Percentiles rank a stretch among this genome's conserved stretches.
These are phyloP conservation scores for Palloptera scutellata DNA, from an alignment of 2,888 invertebrate genomes.

Conservation along the genomic window DNA sequence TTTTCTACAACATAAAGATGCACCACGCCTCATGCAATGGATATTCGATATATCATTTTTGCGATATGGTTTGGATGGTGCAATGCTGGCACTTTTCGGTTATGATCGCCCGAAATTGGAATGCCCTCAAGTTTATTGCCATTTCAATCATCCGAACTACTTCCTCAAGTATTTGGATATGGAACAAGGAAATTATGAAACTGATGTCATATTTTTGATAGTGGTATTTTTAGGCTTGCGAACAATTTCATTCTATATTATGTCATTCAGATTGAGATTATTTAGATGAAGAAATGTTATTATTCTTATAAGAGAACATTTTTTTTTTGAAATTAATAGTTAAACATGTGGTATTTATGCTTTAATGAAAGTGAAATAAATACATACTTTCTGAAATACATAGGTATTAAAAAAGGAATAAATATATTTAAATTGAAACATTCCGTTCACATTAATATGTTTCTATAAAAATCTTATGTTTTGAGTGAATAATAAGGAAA, in stretches of 20 bases:
- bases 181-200: constrained; percentile 71
- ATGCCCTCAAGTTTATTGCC: constrained; percentile 80
- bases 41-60: constrained; percentile 87
- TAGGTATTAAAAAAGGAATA: neutral
- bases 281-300: constrained; percentile 52
- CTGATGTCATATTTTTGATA: constrained; percentile 73
- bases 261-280: constrained; percentile 72
- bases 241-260: constrained; percentile 72
- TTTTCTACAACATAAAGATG: constrained; percentile 84
- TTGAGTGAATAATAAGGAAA: constrained; percentile 17
- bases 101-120: constrained; percentile 77
- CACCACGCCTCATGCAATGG: constrained; percentile 82
- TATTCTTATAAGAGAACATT: no score
- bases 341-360: no score
- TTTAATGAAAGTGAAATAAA: neutral
- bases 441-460: no score
- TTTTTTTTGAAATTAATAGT: no score
- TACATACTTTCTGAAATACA: neutral
- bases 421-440: neutral
- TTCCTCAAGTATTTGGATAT: constrained; percentile 81
- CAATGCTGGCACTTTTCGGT: constrained; percentile 83
- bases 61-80: constrained; percentile 87
- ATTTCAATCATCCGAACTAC: constrained; percentile 73
- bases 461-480: constrained; percentile 18
- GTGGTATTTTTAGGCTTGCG: constrained; percentile 72